A percentile compares a stretch with the other conserved stretches of the same genome.
Conservation (phyloP, 2,888 invertebrate species). For the Sinhomidia bicolor region DNA sequence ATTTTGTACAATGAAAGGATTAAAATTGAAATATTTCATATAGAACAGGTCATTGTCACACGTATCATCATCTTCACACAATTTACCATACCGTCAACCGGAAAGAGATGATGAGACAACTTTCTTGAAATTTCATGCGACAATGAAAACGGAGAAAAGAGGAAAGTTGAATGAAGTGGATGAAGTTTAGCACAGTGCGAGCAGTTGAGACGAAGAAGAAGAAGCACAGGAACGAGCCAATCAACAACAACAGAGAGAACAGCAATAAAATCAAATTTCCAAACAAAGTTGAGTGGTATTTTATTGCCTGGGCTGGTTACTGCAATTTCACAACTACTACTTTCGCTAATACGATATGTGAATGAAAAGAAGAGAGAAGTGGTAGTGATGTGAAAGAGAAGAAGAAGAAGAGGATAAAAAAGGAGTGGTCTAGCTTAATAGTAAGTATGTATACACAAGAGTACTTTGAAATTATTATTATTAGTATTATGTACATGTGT, state of each 20-base stretch:
- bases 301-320: slow-evolving; percentile 5
- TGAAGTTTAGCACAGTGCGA: too few relatives aligned
- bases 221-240: too few relatives aligned
- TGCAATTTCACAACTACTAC: neutral
- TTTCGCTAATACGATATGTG: too few relatives aligned
- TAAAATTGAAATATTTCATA: neutral
- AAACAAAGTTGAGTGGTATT: slow-evolving; percentile 30
- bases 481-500: too few relatives aligned
- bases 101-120: neutral
- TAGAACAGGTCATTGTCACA: neutral
- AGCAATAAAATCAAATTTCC: slow-evolving; percentile 27
- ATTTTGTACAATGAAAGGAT: neutral
- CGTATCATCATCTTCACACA: neutral
- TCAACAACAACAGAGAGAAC: neutral
- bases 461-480: neutral
- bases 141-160: neutral
- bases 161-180: neutral
- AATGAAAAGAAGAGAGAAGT: too few relatives aligned
- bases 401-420: too few relatives aligned
- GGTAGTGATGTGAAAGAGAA: too few relatives aligned
- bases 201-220: too few relatives aligned
- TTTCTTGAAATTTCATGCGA: neutral
- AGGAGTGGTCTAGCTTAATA: too few relatives aligned
- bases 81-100: neutral
- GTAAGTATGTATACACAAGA: too few relatives aligned